These are phyloP conservation scores for Vombatus ursinus DNA, from an alignment of 2,113 vertebrate species.

Conservation along the genomic window DNA sequence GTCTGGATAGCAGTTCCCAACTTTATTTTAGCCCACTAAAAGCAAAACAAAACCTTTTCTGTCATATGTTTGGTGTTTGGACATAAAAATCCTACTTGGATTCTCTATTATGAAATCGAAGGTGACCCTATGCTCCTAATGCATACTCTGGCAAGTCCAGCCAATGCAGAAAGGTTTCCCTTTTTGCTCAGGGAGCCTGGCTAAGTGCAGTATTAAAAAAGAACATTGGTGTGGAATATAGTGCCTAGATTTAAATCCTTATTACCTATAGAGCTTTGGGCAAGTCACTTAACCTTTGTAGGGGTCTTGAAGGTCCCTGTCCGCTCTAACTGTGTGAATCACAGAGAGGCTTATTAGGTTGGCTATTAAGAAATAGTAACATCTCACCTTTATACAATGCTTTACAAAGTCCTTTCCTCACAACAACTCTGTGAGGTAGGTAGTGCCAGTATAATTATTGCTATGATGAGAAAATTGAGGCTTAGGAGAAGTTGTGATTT, in stretches of 20 bases:
- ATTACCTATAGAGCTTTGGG: not conserved
- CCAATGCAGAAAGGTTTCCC: not conserved
- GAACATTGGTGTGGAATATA: not conserved
- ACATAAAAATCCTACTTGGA: not conserved
- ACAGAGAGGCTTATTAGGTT: not conserved
- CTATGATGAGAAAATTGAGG: not conserved
- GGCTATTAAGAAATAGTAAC: not conserved
- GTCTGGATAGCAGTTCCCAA: conserved; percentile 7
- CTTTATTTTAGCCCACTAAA: not conserved
- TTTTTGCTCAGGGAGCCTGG: not conserved
- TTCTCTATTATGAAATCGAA: not conserved
- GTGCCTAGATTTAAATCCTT: not conserved
- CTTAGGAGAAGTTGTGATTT: not conserved
- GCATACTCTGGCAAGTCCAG: not conserved
- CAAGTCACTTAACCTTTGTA: not conserved
- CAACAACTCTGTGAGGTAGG: not conserved
- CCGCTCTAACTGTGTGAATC: not conserved
- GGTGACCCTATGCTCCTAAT: not conserved
- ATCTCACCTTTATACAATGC: not conserved
- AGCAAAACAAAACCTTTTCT: not conserved
- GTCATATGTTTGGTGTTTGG: not conserved
- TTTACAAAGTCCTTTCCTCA: not conserved
- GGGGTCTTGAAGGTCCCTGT: not conserved
- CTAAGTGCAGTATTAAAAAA: not conserved
- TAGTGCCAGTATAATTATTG: not conserved